Evolutionary conservation across 2,888 invertebrate species (phyloP).

Genomic region (Podotricha telesiphe): DNA sequence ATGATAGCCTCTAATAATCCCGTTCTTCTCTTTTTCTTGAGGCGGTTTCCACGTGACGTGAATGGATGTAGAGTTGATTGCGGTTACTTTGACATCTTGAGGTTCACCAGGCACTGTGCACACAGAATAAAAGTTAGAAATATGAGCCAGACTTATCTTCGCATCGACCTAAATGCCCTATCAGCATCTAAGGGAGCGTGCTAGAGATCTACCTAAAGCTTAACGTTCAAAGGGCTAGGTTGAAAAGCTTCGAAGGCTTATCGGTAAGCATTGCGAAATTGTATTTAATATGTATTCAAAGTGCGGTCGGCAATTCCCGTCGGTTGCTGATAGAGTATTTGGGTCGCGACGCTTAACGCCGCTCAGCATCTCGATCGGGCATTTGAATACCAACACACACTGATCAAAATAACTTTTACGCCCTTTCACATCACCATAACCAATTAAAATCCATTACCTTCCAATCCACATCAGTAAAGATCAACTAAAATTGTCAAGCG

Average conservation of each 20-base stretch:
- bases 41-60: conserved; percentile 98
- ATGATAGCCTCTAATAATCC: conserved; percentile 98
- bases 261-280: conserved; percentile 57
- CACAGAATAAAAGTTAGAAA: conserved; percentile 55
- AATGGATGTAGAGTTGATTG: conserved; percentile 97
- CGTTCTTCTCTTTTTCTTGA: conserved; percentile 94
- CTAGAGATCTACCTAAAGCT: conserved; percentile 76
- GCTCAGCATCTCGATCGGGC: conserved; percentile 84
- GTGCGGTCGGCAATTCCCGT: conserved; percentile 77
- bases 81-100: conserved; percentile 93
- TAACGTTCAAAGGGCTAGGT: conserved; percentile 62
- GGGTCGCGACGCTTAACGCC: conserved; percentile 70
- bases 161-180: conserved; percentile 79
- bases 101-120: conserved; percentile 98
- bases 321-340: conserved; percentile 81
- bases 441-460: conserved; percentile 82
- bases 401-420: conserved; percentile 73
- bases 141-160: conserved; percentile 53
- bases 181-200: conserved; percentile 82
- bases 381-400: conserved; percentile 90
- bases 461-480: conserved; percentile 81
- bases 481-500: conserved; percentile 81
- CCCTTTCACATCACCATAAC: conserved; percentile 81
- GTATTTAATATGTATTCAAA: conserved; percentile 45
- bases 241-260: conserved; percentile 64